Evolutionary conservation across 2,797 vertebrate species (phyloP).

Genomic region (Monodelphis domestica): DNA sequence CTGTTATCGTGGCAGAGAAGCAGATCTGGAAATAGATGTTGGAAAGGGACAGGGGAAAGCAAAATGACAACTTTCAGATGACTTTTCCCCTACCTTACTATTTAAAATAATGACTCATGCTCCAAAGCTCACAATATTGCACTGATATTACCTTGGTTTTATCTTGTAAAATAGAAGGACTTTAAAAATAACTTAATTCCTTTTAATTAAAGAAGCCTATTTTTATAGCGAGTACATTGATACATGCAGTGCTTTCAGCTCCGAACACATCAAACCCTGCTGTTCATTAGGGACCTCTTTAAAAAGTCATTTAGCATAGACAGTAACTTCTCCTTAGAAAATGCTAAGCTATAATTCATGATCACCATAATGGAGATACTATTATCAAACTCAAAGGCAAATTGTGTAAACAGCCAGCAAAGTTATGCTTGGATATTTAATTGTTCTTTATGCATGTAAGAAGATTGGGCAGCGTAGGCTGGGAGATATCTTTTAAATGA

Average conservation of each 20-base stretch:
- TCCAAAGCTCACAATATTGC: not conserved
- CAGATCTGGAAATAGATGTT: conserved; percentile 15
- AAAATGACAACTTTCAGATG: conserved; percentile 54
- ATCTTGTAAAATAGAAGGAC: conserved; percentile 67
- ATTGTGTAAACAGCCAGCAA: conserved; percentile 71
- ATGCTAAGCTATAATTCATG: conserved; percentile 81
- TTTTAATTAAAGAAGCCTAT: conserved; percentile 73
- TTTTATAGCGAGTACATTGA: conserved; percentile 72
- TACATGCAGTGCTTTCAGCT: conserved; percentile 60
- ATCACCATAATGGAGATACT: conserved; percentile 76
- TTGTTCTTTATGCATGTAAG: conserved; percentile 17
- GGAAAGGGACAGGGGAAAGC: not conserved
- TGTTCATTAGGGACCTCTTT: conserved; percentile 77
- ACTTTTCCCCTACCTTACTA: conserved; percentile 47
- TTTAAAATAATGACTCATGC: conserved; percentile 38
- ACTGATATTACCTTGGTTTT: conserved; percentile 47
- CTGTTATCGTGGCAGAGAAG: conserved; percentile 42
- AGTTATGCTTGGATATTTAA: conserved; percentile 19
- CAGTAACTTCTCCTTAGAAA: conserved; percentile 63
- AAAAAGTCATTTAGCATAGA: conserved; percentile 74
- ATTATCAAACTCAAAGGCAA: conserved; percentile 63
- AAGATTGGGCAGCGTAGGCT: conserved; percentile 20
- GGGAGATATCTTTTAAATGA: conserved; percentile 53
- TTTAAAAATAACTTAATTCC: conserved; percentile 73
- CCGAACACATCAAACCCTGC: conserved; percentile 62